A percentile compares a stretch with the other conserved stretches of the same genome.
Conservation (phyloP, 2,797 vertebrate genomes). For the Lerista edwardsae region DNA sequence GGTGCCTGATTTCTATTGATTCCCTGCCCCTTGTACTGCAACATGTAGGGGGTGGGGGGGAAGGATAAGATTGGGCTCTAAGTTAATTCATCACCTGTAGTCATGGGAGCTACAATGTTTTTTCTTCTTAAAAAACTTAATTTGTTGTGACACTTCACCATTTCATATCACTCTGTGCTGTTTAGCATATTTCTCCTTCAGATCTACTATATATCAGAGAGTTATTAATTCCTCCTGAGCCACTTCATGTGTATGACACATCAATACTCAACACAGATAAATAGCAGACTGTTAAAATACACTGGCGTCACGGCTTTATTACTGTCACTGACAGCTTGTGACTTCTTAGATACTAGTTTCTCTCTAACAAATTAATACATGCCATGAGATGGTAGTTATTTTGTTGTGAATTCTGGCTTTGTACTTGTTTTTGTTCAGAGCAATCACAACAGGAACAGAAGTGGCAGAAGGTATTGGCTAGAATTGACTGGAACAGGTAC, state of each 20-base stretch:
- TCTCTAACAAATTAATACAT: background rate
- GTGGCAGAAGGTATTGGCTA: background rate
- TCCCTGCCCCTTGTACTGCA: no score
- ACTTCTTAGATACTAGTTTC: background rate
- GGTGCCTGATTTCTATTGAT: no score
- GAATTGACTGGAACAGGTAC: background rate
- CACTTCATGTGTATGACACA: background rate
- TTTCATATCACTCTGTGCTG: background rate
- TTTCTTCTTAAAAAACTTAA: no score
- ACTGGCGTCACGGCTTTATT: background rate
- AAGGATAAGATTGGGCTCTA: no score
- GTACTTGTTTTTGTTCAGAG: background rate
- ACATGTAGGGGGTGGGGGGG: no score
- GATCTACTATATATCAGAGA: background rate
- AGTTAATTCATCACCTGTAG: background rate
- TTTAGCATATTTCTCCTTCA: background rate
- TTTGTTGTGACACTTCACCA: background rate
- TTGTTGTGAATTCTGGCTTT: background rate
- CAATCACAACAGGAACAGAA: background rate
- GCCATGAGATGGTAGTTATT: background rate
- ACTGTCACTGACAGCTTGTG: background rate
- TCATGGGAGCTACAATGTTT: background rate
- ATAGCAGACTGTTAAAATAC: background rate
- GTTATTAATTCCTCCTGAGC: background rate
- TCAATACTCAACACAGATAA: background rate